phyloP scores from a whole-genome alignment of 2,888 invertebrate genomes.

The Agrilus mali region DNA sequence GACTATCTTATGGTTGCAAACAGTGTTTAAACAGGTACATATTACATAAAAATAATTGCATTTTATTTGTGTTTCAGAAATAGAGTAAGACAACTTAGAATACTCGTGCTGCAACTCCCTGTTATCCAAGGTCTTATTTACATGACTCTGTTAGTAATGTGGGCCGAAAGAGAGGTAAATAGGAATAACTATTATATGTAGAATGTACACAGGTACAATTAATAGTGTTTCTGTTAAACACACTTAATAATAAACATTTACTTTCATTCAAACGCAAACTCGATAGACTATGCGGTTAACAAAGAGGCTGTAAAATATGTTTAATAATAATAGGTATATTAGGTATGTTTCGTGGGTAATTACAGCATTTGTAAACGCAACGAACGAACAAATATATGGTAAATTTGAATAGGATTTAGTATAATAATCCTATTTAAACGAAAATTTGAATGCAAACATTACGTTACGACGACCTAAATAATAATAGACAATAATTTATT shows the following conservation, averaged over 20 bases:
- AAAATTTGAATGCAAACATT: too few relatives aligned
- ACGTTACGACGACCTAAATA: too few relatives aligned
- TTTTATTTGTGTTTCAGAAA: slow-evolving; percentile 35
- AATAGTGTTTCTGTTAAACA: too few relatives aligned
- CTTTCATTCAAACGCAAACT: background rate
- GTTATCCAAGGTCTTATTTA: slow-evolving; percentile 53
- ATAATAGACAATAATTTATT: too few relatives aligned
- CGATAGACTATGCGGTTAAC: background rate
- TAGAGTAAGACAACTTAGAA: slow-evolving; percentile 39
- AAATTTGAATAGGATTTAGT: too few relatives aligned
- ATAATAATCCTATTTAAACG: too few relatives aligned
- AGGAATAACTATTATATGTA: slow-evolving; percentile 18
- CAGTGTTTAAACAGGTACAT: background rate
- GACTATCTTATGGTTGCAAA: too few relatives aligned
- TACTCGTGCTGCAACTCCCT: slow-evolving; percentile 56
- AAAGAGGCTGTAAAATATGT: too few relatives aligned
- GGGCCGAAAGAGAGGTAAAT: slow-evolving; percentile 57
- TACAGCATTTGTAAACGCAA: too few relatives aligned
- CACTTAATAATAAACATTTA: background rate
- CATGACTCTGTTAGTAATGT: slow-evolving; percentile 43
- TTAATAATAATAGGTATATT: too few relatives aligned
- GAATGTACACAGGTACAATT: background rate
- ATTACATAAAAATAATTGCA: background rate
- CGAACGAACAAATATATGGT: too few relatives aligned
- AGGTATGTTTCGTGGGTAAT: too few relatives aligned